phyloP scores from a whole-genome alignment of 1,140 invertebrate genomes.

The Dinoponera quadriceps region DNA sequence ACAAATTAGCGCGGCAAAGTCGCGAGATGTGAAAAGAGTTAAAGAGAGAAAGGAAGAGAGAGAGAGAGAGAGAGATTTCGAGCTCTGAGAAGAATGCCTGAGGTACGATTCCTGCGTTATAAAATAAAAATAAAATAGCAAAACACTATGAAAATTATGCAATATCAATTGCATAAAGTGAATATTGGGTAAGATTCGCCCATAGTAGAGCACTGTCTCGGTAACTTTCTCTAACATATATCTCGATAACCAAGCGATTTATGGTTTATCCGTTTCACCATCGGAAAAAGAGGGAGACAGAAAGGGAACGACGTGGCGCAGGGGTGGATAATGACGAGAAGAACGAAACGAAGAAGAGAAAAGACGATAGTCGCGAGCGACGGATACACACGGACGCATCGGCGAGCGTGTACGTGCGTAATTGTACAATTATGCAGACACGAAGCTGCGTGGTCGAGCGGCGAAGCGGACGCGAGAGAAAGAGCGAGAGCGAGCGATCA shows the following conservation, averaged over 20 bases:
- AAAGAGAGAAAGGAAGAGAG: conserved; percentile 3
- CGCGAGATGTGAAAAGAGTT: background rate
- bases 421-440: conserved; percentile 68
- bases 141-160: too few species aligned
- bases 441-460: background rate
- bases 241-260: too few species aligned
- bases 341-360: background rate
- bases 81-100: too few species aligned
- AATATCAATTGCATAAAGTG: too few species aligned
- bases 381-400: background rate
- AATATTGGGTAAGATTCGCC: too few species aligned
- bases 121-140: too few species aligned
- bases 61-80: conserved; percentile 41
- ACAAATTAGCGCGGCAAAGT: conserved; percentile 70
- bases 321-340: background rate
- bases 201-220: too few species aligned
- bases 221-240: too few species aligned
- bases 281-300: conserved; percentile 37
- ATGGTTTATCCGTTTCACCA: too few species aligned
- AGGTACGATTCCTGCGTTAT: too few species aligned
- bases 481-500: background rate
- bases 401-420: conserved; percentile 34
- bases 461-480: conserved; percentile 14
- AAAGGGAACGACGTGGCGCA: background rate
- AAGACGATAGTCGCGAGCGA: conserved; percentile 1